These are phyloP conservation scores for Oreotragus oreotragus DNA, from an alignment of 2,113 vertebrate species.

Conservation along the genomic window DNA sequence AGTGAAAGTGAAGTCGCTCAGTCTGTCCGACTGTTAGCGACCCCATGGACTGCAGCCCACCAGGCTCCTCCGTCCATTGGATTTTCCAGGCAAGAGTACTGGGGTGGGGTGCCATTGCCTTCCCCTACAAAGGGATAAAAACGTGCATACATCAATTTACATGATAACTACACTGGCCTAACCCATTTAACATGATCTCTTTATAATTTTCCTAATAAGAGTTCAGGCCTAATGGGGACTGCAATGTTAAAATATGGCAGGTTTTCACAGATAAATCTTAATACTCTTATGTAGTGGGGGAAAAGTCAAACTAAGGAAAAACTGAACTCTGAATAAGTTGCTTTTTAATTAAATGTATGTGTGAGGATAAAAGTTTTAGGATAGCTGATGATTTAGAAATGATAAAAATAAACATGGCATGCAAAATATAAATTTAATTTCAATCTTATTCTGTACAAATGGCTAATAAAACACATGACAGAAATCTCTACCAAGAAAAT, in stretches of 20 bases:
- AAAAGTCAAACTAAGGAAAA: slow-evolving; percentile 53
- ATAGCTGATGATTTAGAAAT: slow-evolving; percentile 61
- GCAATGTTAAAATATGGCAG: neutral
- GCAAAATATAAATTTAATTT: slow-evolving; percentile 57
- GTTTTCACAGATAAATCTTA: slow-evolving; percentile 33
- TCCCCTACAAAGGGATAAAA: neutral
- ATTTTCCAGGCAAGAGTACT: too few relatives aligned
- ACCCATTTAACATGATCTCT: slow-evolving; percentile 15
- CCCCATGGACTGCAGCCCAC: too few relatives aligned
- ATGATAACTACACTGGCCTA: neutral
- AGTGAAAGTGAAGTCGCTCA: too few relatives aligned
- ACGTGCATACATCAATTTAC: neutral
- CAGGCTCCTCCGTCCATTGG: too few relatives aligned
- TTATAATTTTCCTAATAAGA: slow-evolving; percentile 26
- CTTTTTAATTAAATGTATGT: slow-evolving; percentile 68
- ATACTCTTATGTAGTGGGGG: neutral
- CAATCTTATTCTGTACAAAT: slow-evolving; percentile 66
- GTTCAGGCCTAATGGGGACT: slow-evolving; percentile 26
- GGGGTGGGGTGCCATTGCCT: too few relatives aligned
- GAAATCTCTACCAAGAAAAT: slow-evolving; percentile 59
- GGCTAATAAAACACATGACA: slow-evolving; percentile 63
- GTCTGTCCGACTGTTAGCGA: too few relatives aligned
- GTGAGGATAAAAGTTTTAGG: slow-evolving; percentile 55
- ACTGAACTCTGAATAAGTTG: slow-evolving; percentile 68
- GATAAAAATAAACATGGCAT: slow-evolving; percentile 60